These are phyloP conservation scores for Tokudaia muenninki DNA, from an alignment of 2,797 vertebrate genomes.

Conservation along the genomic window DNA sequence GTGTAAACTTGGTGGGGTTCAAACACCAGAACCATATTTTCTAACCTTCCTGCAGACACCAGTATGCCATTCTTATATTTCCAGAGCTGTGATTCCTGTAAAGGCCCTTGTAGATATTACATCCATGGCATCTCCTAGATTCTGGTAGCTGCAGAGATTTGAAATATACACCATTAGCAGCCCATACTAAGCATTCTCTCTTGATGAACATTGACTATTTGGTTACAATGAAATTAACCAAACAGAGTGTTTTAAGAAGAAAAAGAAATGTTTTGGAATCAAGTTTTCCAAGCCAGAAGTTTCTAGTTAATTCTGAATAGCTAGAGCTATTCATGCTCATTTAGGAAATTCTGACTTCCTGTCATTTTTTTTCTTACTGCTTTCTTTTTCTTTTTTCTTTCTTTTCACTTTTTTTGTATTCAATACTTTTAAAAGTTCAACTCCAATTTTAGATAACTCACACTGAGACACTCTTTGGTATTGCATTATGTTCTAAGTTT, in stretches of 20 bases:
- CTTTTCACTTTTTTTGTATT: background rate
- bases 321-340: background rate
- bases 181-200: background rate
- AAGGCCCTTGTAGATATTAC: background rate
- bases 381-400: background rate
- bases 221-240: background rate
- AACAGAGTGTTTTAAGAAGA: background rate
- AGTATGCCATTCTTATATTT: background rate
- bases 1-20: background rate
- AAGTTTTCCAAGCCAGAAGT: background rate
- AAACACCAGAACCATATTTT: background rate
- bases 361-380: background rate
- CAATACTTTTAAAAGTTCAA: background rate
- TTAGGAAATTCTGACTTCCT: background rate
- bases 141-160: background rate
- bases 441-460: background rate
- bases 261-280: background rate
- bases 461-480: background rate
- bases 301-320: conserved; percentile 26
- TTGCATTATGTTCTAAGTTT: background rate
- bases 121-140: background rate
- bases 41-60: background rate
- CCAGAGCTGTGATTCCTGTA: background rate
- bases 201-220: conserved; percentile 25
- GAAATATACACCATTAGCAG: background rate